Percentiles rank a stretch among this genome's conserved stretches.
These are phyloP conservation scores for Bubo bubo DNA, from an alignment of 2,113 vertebrate genomes.

Conservation along the genomic window DNA sequence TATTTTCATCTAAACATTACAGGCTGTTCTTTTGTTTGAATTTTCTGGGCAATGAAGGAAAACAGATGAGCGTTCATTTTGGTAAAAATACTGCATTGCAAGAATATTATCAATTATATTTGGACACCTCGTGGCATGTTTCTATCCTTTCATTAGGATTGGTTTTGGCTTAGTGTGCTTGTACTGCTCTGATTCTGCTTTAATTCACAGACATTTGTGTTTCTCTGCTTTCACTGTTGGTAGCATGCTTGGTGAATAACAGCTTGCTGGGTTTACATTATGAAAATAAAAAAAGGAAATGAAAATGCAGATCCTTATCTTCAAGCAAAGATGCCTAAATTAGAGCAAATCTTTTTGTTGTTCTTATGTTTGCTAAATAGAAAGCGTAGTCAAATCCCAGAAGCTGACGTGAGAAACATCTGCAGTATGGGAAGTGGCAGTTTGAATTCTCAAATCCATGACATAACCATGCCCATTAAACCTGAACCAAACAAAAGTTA, in stretches of 20 bases:
- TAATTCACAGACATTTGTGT: conserved; percentile 38
- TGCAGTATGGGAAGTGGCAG: background rate
- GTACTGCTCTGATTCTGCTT: conserved; percentile 10
- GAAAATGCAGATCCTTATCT: background rate
- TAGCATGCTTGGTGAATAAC: conserved; percentile 20
- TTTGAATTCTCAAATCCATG: background rate
- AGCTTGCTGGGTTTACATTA: conserved; percentile 32
- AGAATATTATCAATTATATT: conserved; percentile 18
- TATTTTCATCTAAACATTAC: conserved; percentile 1
- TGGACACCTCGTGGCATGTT: background rate
- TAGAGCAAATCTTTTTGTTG: conserved; percentile 27
- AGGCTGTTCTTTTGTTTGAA: conserved; percentile 6
- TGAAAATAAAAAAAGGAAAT: conserved; percentile 36
- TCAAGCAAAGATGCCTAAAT: conserved; percentile 12
- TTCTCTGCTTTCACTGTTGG: background rate
- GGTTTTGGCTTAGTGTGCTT: background rate
- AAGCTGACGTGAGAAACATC: background rate
- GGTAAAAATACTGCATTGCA: conserved; percentile 15
- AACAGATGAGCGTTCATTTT: background rate
- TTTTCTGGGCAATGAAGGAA: background rate
- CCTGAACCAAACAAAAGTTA: background rate
- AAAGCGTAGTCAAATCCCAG: background rate
- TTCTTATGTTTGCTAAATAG: conserved; percentile 28
- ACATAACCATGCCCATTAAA: background rate
- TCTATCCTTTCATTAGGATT: conserved; percentile 32